Evolutionary conservation across 2,797 vertebrate species (phyloP), one percentile per base, ranked within the genome.

Genomic region (Spheniscus humboldti): DNA sequence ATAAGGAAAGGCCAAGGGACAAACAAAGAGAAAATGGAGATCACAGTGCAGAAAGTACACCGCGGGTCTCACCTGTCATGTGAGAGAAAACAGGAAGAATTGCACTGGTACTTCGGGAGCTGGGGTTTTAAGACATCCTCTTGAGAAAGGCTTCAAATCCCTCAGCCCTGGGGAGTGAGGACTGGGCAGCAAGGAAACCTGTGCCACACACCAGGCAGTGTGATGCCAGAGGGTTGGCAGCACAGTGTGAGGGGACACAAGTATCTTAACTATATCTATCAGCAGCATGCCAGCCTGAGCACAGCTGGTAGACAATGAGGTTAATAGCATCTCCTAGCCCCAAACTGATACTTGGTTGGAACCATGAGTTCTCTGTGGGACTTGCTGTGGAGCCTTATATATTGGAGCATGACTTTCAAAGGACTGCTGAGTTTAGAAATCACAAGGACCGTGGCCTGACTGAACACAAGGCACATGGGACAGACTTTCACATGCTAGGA

Each of bases 121-220:
- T 37, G 9, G 8, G 7, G 5, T 50, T 80, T 76, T 24, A 56
- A 64, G 47, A 35, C 18, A 43, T n/a, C 25, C n/a, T 88, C 24
- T 31, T 31, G 62, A 37, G 50, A 59, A 91, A 84, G 45, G 15
- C 18, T 60, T 16, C 33, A 47, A 39, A 56, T 10, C 10, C 9
- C 60, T 77, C 37, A 77, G n/a, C 18, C 52, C 31, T 56, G 16
- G 13, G 30, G 41, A 50, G 15, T 2, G 10, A 83, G 27, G 39
- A 9, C 35, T 45, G 57, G 39, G 33, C 9, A 56, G 20, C 0
- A 2, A n/a, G 18, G 27, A 67, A 11, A 25, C 16, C 57, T 41
- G 28, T 35, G 56, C 23, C 56, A 30, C 2, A 1, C 12, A 22
- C n/a, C 22, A 2, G 0, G 43, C 55, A 4, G 0, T 9, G 11